These are phyloP conservation scores for Clepsis dumicolana DNA, from an alignment of 2,888 invertebrate species.

Conservation along the genomic window DNA sequence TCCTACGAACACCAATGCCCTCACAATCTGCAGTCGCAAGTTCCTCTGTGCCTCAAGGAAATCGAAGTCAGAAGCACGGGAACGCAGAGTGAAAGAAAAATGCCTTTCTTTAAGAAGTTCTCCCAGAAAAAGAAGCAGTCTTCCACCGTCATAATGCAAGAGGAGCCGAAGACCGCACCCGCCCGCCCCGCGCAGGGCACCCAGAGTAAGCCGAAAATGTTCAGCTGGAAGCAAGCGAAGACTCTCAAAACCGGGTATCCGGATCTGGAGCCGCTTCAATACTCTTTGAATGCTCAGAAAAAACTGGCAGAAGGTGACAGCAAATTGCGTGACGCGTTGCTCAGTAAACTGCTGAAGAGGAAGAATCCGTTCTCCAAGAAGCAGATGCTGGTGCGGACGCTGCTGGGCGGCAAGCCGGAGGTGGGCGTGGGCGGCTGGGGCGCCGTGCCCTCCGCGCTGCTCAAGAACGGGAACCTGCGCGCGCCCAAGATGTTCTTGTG, in stretches of 20 bases:
- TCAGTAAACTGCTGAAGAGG: slow-evolving; percentile 73
- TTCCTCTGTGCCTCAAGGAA: slow-evolving; percentile 74
- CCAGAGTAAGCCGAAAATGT: slow-evolving; percentile 52
- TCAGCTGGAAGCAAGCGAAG: slow-evolving; percentile 66
- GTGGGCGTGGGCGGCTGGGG: background rate
- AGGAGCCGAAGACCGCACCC: slow-evolving; percentile 48
- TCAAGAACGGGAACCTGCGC: background rate
- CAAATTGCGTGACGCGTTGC: slow-evolving; percentile 68
- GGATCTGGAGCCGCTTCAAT: slow-evolving; percentile 51
- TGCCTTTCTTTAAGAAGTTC: slow-evolving; percentile 69
- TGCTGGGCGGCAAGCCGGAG: slow-evolving; percentile 57
- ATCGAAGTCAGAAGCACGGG: slow-evolving; percentile 78
- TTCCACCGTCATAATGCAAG: slow-evolving; percentile 38
- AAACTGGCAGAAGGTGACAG: slow-evolving; percentile 65
- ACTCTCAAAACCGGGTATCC: slow-evolving; percentile 43
- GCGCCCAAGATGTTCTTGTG: slow-evolving; percentile 67
- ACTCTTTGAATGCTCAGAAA: slow-evolving; percentile 65
- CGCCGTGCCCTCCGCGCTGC: background rate
- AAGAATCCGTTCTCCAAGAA: slow-evolving; percentile 75
- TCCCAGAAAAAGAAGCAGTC: slow-evolving; percentile 60
- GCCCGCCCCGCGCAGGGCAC: slow-evolving; percentile 2
- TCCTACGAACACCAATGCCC: slow-evolving; percentile 50
- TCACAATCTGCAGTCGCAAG: slow-evolving; percentile 57
- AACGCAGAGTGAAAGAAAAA: slow-evolving; percentile 74
- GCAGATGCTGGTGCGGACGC: slow-evolving; percentile 69